Evolutionary conservation across 2,888 invertebrate genomes (phyloP).

Genomic region (Chrysolina americana): DNA sequence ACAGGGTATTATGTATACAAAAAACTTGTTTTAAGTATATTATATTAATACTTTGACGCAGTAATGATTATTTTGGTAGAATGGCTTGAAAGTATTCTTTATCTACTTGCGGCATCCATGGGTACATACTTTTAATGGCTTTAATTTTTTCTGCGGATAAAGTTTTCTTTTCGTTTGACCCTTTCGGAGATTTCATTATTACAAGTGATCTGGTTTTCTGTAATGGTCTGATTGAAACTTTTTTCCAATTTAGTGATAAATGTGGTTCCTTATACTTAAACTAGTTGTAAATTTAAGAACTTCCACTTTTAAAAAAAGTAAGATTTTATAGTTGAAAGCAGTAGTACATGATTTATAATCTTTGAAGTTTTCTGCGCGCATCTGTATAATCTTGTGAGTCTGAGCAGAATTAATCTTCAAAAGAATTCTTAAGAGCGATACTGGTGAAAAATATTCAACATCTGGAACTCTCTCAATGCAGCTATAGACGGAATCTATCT

Average conservation of each 20-base stretch:
- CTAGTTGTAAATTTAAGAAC: slow-evolving; percentile 20
- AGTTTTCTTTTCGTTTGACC: slow-evolving; percentile 31
- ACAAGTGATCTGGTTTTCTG: slow-evolving; percentile 23
- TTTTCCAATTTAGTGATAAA: slow-evolving; percentile 20
- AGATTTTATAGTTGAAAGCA: slow-evolving; percentile 28
- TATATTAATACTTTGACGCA: slow-evolving; percentile 11
- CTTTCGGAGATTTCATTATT: slow-evolving; percentile 25
- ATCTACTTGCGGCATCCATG: slow-evolving; percentile 30
- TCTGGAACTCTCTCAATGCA: slow-evolving; percentile 26
- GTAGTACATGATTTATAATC: slow-evolving; percentile 29
- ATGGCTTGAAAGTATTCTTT: slow-evolving; percentile 30
- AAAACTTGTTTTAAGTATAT: slow-evolving; percentile 4
- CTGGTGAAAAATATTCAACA: slow-evolving; percentile 29
- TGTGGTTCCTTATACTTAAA: slow-evolving; percentile 28
- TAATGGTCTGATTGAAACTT: slow-evolving; percentile 31
- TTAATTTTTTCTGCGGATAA: slow-evolving; percentile 27
- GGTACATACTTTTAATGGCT: slow-evolving; percentile 29
- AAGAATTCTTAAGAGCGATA: slow-evolving; percentile 25
- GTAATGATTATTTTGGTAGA: slow-evolving; percentile 30
- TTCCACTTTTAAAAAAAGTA: slow-evolving; percentile 18
- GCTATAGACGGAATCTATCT: slow-evolving; percentile 3
- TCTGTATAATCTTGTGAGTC: slow-evolving; percentile 31
- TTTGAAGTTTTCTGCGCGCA: slow-evolving; percentile 22
- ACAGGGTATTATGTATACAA: neutral
- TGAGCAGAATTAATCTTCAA: slow-evolving; percentile 18